Evolutionary conservation across 2,113 vertebrate species (phyloP), one percentile per base, ranked within the genome.

Genomic region (Nycticorax nycticorax): DNA sequence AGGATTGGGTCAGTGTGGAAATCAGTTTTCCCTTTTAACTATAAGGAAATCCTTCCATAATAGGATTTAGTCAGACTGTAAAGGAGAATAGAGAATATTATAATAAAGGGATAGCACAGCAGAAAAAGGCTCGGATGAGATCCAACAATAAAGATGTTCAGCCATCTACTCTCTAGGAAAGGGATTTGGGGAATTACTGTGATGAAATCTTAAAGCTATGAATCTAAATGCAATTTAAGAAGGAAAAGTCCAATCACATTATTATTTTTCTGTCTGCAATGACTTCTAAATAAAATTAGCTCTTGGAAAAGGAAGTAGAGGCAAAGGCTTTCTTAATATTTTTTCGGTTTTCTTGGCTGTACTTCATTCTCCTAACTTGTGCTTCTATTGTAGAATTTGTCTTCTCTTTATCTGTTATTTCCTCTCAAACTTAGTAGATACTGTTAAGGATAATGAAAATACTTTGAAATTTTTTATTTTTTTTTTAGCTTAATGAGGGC

Each of bases 141-240:
- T 78, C 50, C 59, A 64, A 28, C 72, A 84, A 84, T 69, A 57
- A 92, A 84, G 37, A 89, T 86, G 37, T 93, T 91, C 41, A 88
- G 82, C 45, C 79, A 22, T 62, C 45, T 6, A 18, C 60, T 89
- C 68, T 92, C 68, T 88, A 94, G 90, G 72, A 93, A 84, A 72
- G 75, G 82, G 75, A 88, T 75, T 75, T 86, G 33, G 76, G 78
- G 68, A 94, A 91, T 89, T 95, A 92, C 27, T 71, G 67, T 93
- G 71, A 47, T 16, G 30, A 91, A 71, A 85, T 93, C 82, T 78
- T 92, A 68, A 81, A 88, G 75, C 75, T 83, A 4, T 67, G 37
- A 86, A 90, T 80, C 63, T 56, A 90, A 90, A 85, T n/a, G 39
- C 50, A 92, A 22, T 88, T 85, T 86, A 52, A 59, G 80, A 92